Base-by-base conservation (phyloP, 2,113 vertebrate species). In the Paradisaea rubra region DNA sequence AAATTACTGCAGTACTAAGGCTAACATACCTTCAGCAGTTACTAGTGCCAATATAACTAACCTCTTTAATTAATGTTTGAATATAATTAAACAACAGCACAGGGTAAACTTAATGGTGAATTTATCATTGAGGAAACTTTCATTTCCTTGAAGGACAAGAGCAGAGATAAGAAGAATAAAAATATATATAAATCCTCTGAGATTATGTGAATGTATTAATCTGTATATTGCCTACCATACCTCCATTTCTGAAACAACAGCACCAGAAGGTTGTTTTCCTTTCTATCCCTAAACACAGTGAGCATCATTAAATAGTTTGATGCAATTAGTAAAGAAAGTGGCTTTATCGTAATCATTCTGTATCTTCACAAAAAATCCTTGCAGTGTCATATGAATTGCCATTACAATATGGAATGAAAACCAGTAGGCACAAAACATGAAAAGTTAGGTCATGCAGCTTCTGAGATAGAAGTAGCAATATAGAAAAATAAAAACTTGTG, bases 21-120 rank as follows among this genome's bases (percentile, higher is more conserved):
- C 28, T 80, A 53, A 56, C 53, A 64, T 13, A 45, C 2, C 45
- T 60, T 56, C 47, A 61, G 14, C 50, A 61, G 23, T 71, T 79
- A 35, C 63, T 31, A 77, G 18, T 30, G 63, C 30, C 15, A 77
- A 19, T 69, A 64, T 33, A 86, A 84, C 18, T 78, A 81, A 71
- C 20, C 49, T 54, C 30, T 93, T 88, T 86, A 95, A 89, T 87
- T 65, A 94, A 57, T 68, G 13, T 89, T 93, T 91, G 63, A 65
- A 39, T 77, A 89, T 76, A 94, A 70, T 80, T 85, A 85, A 87
- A 33, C 31, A 60, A 35, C 16, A 64, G 18, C 61, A 37, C 49
- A 70, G 73, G 45, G 66, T 61, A 89, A 94, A 76, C 21, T n/a
- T 82, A 69, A 61, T 22, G 33, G 42, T 65, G 50, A 94, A 78